Base-by-base conservation (phyloP, 2,888 invertebrate genomes). In the Agriotes lineatus region DNA sequence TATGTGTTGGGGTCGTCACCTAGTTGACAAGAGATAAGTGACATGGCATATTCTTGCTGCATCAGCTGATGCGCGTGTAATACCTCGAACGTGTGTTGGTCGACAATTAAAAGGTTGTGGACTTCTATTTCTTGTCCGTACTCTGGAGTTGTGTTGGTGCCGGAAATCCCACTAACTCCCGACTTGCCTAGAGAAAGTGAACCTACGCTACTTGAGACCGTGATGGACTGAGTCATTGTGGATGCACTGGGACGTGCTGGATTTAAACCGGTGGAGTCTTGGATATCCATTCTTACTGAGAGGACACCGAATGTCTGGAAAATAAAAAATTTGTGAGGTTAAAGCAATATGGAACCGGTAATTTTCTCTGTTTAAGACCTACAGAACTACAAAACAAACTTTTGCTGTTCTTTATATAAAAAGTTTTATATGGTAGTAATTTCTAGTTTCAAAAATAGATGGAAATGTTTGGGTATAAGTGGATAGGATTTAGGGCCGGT, bases 21-120 rank as follows among this genome's bases (percentile, higher is more conserved):
- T 54, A 98, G 86, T 81, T 91, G 92, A 66, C 96, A 94, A 1
- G 97, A 97, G 78, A 96, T 93, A 62, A 99, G 86, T 22, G 96
- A 95, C 83, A 96, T 89, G 9, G 95, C 96, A 82, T 93, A 96
- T 85, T 99, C 99, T 73, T 91, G 92, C 7, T 93, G 90, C 89
- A 93, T 91, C 78, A 99, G 89, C 79, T 97, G 96, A 85, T 98
- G 97, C 0, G 96, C 93, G 85, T 98, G 97, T 39, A 98, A 86
- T 14, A 98, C 96, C 87, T 98, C 97, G 83, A 98, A 98, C 0
- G 97, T 98, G 84, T 98, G 96, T 80, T 97, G 96, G 86, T 99
- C 97, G 68, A 99, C 91, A 56, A 99, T 87, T 20, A 99, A 88
- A 73, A 99, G 88, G 84, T 93, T 95, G 84, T 96, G 94, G 20